Evolutionary conservation across 2,113 vertebrate genomes (phyloP).

Genomic region (Dipodomys ordii): DNA sequence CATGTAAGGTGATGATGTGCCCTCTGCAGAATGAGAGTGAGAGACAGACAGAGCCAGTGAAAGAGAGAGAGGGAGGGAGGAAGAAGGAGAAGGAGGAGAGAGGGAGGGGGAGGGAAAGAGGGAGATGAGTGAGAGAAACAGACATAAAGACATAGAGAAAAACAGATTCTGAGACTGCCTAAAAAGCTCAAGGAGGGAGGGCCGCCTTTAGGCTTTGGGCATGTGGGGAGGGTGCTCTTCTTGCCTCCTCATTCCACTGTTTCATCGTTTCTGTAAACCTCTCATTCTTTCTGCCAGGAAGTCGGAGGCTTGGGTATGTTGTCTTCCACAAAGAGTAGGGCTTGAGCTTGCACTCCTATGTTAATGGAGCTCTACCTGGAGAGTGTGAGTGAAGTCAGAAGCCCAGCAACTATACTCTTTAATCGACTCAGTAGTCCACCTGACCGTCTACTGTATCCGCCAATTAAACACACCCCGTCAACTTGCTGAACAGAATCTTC

Average conservation of each 20-base stretch:
- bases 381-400: neutral
- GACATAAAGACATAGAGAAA: too few species aligned
- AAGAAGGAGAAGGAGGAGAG: too few species aligned
- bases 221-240: neutral
- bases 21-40: too few species aligned
- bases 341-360: neutral
- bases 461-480: neutral
- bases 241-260: neutral
- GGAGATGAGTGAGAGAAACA: too few species aligned
- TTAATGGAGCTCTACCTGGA: neutral
- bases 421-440: neutral
- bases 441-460: neutral
- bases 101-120: too few species aligned
- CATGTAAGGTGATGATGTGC: too few species aligned
- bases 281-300: neutral
- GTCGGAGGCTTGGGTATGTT: too few species aligned
- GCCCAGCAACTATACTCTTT: neutral
- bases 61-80: too few species aligned
- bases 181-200: neutral
- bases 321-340: too few species aligned
- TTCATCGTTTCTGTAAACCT: conserved; percentile 5
- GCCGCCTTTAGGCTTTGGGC: neutral
- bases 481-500: neutral
- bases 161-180: neutral
- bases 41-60: too few species aligned